Base-by-base conservation (phyloP, 2,113 vertebrate species). In the Notothenia coriiceps region DNA sequence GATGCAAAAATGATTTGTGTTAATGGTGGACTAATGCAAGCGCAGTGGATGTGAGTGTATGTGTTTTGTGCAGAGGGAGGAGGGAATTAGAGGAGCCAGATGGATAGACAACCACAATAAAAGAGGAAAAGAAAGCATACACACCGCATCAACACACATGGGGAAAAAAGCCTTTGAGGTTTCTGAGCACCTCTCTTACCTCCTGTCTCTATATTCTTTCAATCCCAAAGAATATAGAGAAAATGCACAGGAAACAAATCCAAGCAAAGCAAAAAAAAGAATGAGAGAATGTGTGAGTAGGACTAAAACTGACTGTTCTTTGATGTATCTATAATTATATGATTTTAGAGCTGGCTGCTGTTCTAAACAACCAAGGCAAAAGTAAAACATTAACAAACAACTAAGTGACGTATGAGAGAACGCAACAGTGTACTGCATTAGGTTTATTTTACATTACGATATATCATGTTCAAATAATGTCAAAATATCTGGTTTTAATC, bases 21-120 rank as follows among this genome's bases (percentile, higher is more conserved):
- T 93, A 94, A 93, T 92, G 74, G 80, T 66, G 86, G 84, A 88
- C 90, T 91, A 90, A 93, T 93, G 86, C 88, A 93, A 89, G 89
- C 68, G 17, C 71, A 54, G 86, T 47, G 71, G 65, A 72, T 33
- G 70, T 14, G 81, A 13, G 70, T 50, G 57, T 70, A 59, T 55
- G 22, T 74, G 77, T 50, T 76, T 77, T 60, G 70, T 55, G 74
- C 63, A 44, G 67, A 54, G 69, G 51, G 35, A 72, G 79, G 82
- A 10, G 9, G 77, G 79, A 74, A 79, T 68, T 81, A 72, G 63
- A 89, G 68, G 82, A 80, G 78, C 69, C 89, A 93, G 89, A 89
- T 91, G 88, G 89, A 89, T 33, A 69, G 86, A 89, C 74, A 73
- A 80, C 77, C 64, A 92, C 80, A 89, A 89, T 74, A 64, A 89